Evolutionary conservation across 2,113 vertebrate species (phyloP).

Genomic region (Elaphurus davidianus): DNA sequence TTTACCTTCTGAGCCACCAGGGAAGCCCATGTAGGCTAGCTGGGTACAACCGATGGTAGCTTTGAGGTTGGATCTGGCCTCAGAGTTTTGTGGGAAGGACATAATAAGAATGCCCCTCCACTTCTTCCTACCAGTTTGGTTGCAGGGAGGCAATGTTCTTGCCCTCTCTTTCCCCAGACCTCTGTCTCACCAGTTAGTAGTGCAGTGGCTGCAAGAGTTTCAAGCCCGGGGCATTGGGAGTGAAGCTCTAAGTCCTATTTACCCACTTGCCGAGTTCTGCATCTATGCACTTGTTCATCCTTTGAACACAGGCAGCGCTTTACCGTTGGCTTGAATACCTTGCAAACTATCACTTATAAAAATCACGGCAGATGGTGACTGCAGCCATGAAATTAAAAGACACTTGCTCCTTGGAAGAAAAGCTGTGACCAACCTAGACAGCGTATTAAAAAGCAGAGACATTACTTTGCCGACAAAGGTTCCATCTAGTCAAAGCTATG

Average conservation of each 20-base stretch:
- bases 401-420: neutral
- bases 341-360: neutral
- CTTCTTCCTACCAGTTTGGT: neutral
- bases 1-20: neutral
- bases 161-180: too few species aligned
- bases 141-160: neutral
- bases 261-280: fast-evolving
- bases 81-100: neutral
- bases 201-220: neutral
- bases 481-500: neutral
- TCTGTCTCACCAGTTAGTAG: fast-evolving
- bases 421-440: neutral
- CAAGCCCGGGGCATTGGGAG: fast-evolving
- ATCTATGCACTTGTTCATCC: fast-evolving
- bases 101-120: too few species aligned
- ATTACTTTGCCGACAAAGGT: neutral
- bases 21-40: neutral
- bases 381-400: neutral
- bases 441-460: neutral
- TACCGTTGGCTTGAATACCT: fast-evolving
- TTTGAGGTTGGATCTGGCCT: neutral
- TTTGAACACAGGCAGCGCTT: fast-evolving
- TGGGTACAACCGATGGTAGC: too few species aligned
- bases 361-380: neutral
- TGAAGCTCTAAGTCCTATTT: fast-evolving